Conservation (phyloP, 1,140 invertebrate species). For the Heterodera schachtii region DNA sequence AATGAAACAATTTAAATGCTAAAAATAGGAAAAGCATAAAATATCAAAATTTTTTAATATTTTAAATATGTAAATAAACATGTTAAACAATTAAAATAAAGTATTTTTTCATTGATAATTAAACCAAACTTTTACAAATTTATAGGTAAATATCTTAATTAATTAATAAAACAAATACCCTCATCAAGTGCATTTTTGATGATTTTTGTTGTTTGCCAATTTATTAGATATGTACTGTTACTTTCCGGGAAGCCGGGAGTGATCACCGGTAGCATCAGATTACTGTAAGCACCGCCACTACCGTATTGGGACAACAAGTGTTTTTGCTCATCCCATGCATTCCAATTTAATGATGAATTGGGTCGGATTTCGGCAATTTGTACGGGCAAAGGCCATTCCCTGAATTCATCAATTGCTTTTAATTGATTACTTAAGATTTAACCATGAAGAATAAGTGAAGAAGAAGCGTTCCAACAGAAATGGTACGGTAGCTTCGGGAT, state of each 20-base stretch:
- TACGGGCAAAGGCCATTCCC: neutral
- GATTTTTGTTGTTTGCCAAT: neutral
- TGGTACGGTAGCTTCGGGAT: constrained; percentile 10
- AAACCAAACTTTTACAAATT: too few species aligned
- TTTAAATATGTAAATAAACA: too few species aligned
- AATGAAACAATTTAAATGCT: neutral
- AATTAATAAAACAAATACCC: neutral
- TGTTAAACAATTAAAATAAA: too few species aligned
- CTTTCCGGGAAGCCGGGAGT: constrained; percentile 1
- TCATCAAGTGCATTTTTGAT: neutral
- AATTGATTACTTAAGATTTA: neutral
- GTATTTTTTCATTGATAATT: too few species aligned
- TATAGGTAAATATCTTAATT: too few species aligned
- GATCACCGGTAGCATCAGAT: neutral
- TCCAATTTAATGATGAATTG: neutral
- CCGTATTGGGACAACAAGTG: neutral
- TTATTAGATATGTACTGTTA: neutral
- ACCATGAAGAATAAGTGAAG: constrained; percentile 5
- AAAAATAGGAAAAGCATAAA: neutral
- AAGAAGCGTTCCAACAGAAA: constrained; percentile 13
- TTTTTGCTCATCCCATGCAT: neutral
- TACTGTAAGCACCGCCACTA: neutral
- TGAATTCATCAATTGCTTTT: neutral
- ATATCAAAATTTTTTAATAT: too few species aligned
- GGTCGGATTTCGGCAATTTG: neutral